These are phyloP conservation scores for Alosa alosa DNA, from an alignment of 2,113 vertebrate species.

Conservation along the genomic window DNA sequence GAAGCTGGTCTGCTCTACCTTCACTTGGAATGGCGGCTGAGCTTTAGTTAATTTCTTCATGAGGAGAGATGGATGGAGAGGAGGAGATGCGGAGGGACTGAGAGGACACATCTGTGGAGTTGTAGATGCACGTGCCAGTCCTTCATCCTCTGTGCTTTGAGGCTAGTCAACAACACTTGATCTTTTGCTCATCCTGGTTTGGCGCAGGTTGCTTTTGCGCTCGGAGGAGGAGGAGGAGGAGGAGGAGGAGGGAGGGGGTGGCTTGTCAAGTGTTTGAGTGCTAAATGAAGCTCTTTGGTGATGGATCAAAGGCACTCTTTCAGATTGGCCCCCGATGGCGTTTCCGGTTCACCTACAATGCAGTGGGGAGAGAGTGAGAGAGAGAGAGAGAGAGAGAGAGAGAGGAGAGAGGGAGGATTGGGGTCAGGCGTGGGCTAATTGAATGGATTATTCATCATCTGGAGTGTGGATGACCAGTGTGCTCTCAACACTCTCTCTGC, in stretches of 20 bases:
- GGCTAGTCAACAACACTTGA: background rate
- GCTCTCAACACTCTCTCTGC: background rate
- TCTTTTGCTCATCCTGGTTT: background rate
- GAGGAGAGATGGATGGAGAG: background rate
- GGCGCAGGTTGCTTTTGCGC: background rate
- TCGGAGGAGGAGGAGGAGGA: background rate
- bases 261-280: background rate
- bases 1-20: background rate
- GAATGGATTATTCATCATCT: constrained; percentile 39
- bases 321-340: background rate
- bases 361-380: background rate
- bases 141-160: background rate
- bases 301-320: constrained; percentile 7
- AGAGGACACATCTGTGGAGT: background rate
- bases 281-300: constrained; percentile 21
- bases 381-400: background rate
- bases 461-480: constrained; percentile 17
- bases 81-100: background rate
- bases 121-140: background rate
- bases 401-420: background rate
- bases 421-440: constrained; percentile 47
- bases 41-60: background rate
- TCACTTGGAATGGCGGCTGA: background rate
- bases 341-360: background rate
- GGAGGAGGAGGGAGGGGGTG: background rate